Base-by-base conservation (phyloP, 2,797 vertebrate genomes). In the Gadopsis marmoratus region DNA sequence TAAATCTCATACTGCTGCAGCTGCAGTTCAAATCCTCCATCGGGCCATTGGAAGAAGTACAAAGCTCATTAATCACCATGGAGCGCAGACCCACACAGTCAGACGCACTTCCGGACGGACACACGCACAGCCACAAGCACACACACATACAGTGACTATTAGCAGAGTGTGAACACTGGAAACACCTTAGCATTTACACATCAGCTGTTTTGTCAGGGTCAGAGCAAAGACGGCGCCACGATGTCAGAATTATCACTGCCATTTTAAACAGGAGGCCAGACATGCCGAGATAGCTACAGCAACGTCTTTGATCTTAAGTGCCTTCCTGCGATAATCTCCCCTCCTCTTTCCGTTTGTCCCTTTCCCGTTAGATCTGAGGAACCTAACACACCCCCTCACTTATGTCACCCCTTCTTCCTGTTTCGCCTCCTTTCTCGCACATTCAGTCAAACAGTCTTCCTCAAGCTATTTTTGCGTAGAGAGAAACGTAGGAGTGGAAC, bases 1-100 rank as follows among this genome's bases (percentile, higher is more conserved):
- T 79, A 67, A 84, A 88, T 90, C 89, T 76, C 86, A 89, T 84
- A 88, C 67, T 90, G 90, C 84, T 91, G 84, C 85, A 85, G 79
- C 83, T 83, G 88, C 90, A 87, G 69, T 81, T 89, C 81, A 89
- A 90, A 86, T 80, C 83, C 77, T 86, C 82, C 65, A 51, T 59
- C 21, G 35, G 79, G 76, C 83, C 81, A 35, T 17, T 81, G 84
- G 87, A 85, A 78, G 71, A 88, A 73, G 76, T 76, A 79, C 88
- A 79, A 79, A 83, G 79, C 74, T 88, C 90, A 91, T 93, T 85
- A 89, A 78, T 92, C 89, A 90, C 65, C 35, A 56, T 2, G 9
- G 64, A 71, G 74, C 17, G 23, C 61, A 51, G 58, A 82, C 54
- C 51, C 71, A 69, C 81, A 81, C 56, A 67, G n/a, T 58, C 60